phyloP scores from a whole-genome alignment of 2,888 invertebrate species.

The Trisateles emortualis region DNA sequence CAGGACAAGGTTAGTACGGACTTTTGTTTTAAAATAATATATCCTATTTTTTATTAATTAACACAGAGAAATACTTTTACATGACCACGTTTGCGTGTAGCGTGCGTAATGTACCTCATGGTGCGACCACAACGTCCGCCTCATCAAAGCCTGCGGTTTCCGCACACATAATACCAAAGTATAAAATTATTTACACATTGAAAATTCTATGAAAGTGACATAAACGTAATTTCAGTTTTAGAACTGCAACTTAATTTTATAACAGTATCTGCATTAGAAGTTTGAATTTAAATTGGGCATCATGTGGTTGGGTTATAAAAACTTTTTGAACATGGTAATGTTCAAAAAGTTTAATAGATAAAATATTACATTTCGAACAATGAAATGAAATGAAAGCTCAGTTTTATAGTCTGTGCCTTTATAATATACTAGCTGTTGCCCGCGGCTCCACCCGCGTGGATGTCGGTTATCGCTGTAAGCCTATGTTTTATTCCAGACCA shows the following conservation, averaged over 20 bases:
- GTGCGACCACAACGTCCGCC: slow-evolving; percentile 23
- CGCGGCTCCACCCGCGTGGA: too few species aligned
- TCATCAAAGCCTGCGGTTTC: slow-evolving; percentile 32
- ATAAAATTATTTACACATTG: slow-evolving; percentile 10
- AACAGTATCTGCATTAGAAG: slow-evolving; percentile 28
- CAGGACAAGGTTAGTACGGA: too few species aligned
- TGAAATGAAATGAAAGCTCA: slow-evolving; percentile 5
- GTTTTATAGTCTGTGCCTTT: neutral
- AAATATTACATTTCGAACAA: slow-evolving; percentile 5
- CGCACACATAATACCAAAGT: slow-evolving; percentile 15
- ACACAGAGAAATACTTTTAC: neutral
- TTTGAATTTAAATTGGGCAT: slow-evolving; percentile 18
- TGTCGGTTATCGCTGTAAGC: too few species aligned
- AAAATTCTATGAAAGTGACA: neutral
- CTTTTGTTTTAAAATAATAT: too few species aligned
- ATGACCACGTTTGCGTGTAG: neutral
- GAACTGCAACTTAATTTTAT: slow-evolving; percentile 14
- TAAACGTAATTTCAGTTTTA: neutral
- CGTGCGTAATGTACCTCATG: neutral
- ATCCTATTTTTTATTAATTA: too few species aligned
- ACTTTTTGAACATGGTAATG: slow-evolving; percentile 41
- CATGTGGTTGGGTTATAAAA: slow-evolving; percentile 30
- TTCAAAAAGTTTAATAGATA: slow-evolving; percentile 4
- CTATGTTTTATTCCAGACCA: too few species aligned
- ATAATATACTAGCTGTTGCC: neutral